Conservation (phyloP, 1,140 invertebrate species). For the Pissodes strobi region DNA sequence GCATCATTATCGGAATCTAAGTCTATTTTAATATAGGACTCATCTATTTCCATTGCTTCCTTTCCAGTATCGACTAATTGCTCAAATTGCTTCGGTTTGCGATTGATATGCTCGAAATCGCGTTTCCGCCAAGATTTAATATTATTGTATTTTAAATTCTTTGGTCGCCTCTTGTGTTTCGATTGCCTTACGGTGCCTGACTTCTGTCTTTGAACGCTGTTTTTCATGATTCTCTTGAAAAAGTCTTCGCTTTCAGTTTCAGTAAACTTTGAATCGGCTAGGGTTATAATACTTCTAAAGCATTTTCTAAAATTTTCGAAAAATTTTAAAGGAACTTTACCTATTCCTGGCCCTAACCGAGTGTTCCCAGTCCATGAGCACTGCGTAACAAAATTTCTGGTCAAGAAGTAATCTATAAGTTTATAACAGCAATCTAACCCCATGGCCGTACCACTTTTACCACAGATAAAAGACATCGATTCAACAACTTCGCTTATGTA, state of each 20-base stretch:
- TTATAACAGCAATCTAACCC: slow-evolving; percentile 13
- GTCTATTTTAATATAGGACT: slow-evolving; percentile 12
- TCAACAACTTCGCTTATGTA: slow-evolving; percentile 5
- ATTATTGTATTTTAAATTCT: slow-evolving; percentile 14
- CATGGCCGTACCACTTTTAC: background rate
- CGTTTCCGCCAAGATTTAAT: too few species aligned
- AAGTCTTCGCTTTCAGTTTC: slow-evolving; percentile 13
- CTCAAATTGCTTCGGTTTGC: background rate
- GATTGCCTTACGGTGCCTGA: background rate
- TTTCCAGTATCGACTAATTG: background rate
- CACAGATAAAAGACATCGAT: slow-evolving; percentile 10
- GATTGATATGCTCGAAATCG: background rate
- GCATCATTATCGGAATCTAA: background rate
- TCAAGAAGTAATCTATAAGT: slow-evolving; percentile 16
- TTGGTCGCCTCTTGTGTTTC: slow-evolving; percentile 3
- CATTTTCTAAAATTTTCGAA: slow-evolving; percentile 13
- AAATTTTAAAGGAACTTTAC: slow-evolving; percentile 12
- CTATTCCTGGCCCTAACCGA: background rate
- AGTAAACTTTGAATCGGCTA: slow-evolving; percentile 8
- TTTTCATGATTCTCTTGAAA: slow-evolving; percentile 11
- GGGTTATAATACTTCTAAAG: background rate
- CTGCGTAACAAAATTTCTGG: slow-evolving; percentile 6
- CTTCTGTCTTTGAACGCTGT: background rate
- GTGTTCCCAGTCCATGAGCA: slow-evolving; percentile 20
- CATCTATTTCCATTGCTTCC: background rate